Percentiles rank a stretch among this genome's conserved stretches.
Evolutionary conservation across 2,797 vertebrate species (phyloP).

Genomic region (Merluccius polli): DNA sequence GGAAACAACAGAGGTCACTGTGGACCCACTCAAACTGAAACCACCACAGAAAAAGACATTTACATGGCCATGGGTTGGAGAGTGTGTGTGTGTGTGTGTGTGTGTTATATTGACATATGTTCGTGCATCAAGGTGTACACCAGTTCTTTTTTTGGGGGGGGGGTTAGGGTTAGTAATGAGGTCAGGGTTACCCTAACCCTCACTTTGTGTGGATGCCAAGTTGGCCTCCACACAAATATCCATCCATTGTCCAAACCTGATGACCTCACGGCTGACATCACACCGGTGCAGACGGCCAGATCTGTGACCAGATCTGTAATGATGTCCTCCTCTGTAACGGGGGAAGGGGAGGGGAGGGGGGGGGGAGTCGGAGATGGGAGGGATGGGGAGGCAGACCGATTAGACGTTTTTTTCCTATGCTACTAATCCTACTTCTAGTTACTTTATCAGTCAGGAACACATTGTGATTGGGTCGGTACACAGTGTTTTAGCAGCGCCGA

Average conservation of each 20-base stretch:
- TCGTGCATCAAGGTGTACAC: too few species aligned
- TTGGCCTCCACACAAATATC: too few species aligned
- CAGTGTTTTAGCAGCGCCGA: conserved; percentile 31
- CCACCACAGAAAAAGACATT: too few species aligned
- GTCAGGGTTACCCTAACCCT: too few species aligned
- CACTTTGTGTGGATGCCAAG: too few species aligned
- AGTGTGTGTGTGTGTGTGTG: too few species aligned
- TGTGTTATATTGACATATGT: too few species aligned
- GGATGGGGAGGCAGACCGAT: conserved; percentile 18
- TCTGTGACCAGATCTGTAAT: neutral
- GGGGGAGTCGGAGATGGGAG: too few species aligned
- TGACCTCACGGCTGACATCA: neutral
- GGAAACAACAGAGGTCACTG: too few species aligned
- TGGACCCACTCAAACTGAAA: too few species aligned
- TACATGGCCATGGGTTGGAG: too few species aligned
- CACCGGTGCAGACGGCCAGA: neutral
- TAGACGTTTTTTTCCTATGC: conserved; percentile 28
- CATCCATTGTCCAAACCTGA: neutral
- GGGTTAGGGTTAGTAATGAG: too few species aligned
- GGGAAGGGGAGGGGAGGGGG: neutral
- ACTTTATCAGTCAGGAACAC: conserved; percentile 59
- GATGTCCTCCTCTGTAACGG: neutral
- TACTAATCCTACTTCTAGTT: conserved; percentile 15
- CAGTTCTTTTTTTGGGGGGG: neutral
- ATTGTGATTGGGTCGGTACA: conserved; percentile 47